Base-by-base conservation (phyloP, 2,113 vertebrate genomes). In the human (Homo sapiens) region DNA sequence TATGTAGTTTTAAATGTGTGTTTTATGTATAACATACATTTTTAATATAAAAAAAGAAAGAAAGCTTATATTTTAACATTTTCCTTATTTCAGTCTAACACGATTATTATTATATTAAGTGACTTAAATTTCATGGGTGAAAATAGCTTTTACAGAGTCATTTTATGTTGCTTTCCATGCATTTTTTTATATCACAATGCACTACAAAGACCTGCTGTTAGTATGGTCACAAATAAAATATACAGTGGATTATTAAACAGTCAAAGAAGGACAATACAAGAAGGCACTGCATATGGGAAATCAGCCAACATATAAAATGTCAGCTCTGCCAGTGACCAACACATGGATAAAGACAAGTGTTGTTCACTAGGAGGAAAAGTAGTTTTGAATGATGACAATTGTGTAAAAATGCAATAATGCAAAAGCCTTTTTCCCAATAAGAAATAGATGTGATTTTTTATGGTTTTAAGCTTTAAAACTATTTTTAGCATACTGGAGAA, bases 301-400 rank as follows among this genome's bases (percentile, higher is more conserved):
- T 80, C 32, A 78, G 68, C 79, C 72, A 94, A 80, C 87, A 94
- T 96, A 40, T 90, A 94, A 95, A 90, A 73, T 66, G 43, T 83
- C 79, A 97, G 23, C 9, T 85, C 18, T 72, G 76, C 12, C 55
- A 87, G 57, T 27, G 95, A 59, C 9, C 82, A 94, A 73, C 72
- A 30, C 16, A 35, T 1, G 0, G 5, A 11, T 96, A 89, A 92
- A 96, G 96, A 38, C 55, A 97, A 91, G 48, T 73, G 70, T 12
- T 92, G 55, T 79, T 96, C 3, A 1, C 40, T 97, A 75, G 13
- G 17, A 96, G 38, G 32, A 80, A 96, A 98, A 96, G 30, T 80
- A 96, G 30, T 95, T 97, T 93, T 95, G 96, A 96, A 97, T 97
- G 85, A 94, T 94, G 90, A 97, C 59, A 75, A 85, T 52, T 95